phyloP scores from a whole-genome alignment of 2,797 vertebrate genomes.

The Rhabdomys pumilio region DNA sequence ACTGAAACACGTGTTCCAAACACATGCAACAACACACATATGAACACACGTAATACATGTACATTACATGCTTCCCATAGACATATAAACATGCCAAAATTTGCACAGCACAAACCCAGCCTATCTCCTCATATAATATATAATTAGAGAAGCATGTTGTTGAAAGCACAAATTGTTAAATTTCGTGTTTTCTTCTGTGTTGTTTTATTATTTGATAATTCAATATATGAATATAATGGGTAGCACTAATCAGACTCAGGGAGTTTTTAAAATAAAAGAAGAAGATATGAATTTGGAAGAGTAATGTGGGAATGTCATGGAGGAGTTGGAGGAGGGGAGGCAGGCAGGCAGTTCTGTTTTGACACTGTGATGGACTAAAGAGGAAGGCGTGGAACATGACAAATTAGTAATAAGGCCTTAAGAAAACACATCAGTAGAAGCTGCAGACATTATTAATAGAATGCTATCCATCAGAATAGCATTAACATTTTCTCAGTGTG shows the following conservation, averaged over 20 bases:
- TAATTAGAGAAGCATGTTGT: neutral
- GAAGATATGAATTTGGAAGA: neutral
- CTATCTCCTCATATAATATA: neutral
- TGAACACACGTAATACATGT: neutral
- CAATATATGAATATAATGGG: neutral
- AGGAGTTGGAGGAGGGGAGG: neutral
- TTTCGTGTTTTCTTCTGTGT: neutral
- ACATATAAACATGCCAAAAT: neutral
- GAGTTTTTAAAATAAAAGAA: neutral
- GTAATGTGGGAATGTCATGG: neutral
- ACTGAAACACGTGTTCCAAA: neutral
- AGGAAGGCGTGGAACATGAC: neutral
- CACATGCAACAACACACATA: neutral
- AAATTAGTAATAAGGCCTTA: slow-evolving; percentile 18
- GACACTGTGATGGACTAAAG: neutral
- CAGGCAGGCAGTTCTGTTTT: neutral
- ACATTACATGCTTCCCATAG: neutral
- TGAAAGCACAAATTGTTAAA: neutral
- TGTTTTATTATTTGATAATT: neutral
- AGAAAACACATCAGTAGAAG: slow-evolving; percentile 1
- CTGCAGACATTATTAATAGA: slow-evolving; percentile 4
- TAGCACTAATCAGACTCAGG: no score
- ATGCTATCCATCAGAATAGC: slow-evolving; percentile 26
- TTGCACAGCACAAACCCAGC: neutral
- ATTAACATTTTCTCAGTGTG: slow-evolving; percentile 21